Conservation (phyloP, 1,140 invertebrate species). For the Drosophila pectinifera region DNA sequence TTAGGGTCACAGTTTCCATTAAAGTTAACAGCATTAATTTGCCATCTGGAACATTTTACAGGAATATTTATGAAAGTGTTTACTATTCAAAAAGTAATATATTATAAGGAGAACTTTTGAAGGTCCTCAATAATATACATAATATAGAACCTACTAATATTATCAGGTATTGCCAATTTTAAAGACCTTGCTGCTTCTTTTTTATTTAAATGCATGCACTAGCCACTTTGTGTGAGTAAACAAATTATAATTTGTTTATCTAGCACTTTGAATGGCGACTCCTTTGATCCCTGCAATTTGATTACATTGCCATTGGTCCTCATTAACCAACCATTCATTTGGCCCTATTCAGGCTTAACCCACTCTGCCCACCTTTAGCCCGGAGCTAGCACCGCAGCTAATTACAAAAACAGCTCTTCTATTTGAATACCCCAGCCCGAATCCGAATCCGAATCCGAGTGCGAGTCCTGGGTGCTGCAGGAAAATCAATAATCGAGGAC, state of each 20-base stretch:
- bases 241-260: conserved; percentile 19
- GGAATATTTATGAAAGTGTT: no score
- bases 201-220: no score
- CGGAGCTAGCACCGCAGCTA: conserved; percentile 34
- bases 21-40: no score
- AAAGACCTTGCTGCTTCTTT: not conserved
- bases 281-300: conserved; percentile 23
- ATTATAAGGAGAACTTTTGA: no score
- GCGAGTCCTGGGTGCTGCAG: no score
- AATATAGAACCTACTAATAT: no score
- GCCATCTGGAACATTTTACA: not conserved
- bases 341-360: conserved; percentile 5
- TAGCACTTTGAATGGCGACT: not conserved
- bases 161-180: no score
- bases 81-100: not conserved
- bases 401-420: conserved; percentile 67
- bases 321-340: conserved; percentile 29
- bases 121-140: no score
- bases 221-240: not conserved
- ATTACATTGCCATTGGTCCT: conserved; percentile 9
- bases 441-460: not conserved
- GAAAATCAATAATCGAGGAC: conserved; percentile 53
- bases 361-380: conserved; percentile 12
- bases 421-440: conserved; percentile 41
- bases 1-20: not conserved